phyloP scores from a whole-genome alignment of 2,113 vertebrate genomes.

The Cyanoliseus patagonus region DNA sequence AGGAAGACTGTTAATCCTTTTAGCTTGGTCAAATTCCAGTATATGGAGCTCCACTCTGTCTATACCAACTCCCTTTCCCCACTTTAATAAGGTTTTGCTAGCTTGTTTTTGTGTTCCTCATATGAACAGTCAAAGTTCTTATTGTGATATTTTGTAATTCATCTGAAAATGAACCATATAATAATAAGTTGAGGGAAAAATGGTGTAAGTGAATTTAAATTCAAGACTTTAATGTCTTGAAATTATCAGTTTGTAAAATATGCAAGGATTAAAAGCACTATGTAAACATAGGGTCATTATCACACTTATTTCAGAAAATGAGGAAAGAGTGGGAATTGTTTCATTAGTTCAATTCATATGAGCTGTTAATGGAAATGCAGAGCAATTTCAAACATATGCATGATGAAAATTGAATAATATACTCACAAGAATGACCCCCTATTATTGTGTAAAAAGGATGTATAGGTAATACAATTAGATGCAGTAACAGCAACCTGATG shows the following conservation, averaged over 20 bases:
- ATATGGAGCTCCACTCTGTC: not conserved
- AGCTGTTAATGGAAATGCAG: not conserved
- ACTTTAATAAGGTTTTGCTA: not conserved
- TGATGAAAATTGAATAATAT: not conserved
- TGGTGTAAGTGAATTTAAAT: not conserved
- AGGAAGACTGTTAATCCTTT: constrained; percentile 31
- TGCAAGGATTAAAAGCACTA: not conserved
- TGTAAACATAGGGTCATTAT: not conserved
- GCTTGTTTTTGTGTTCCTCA: not conserved
- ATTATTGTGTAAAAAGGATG: not conserved
- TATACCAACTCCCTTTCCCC: not conserved
- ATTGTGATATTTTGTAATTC: not conserved
- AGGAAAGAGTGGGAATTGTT: not conserved
- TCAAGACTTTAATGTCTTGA: not conserved
- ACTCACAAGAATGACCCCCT: not conserved
- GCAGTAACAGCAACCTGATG: not conserved
- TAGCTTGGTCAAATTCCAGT: constrained; percentile 49
- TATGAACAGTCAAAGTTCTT: not conserved
- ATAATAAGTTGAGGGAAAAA: not conserved
- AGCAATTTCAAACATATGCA: not conserved
- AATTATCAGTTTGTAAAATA: not conserved
- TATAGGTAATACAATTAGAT: not conserved
- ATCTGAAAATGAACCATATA: not conserved
- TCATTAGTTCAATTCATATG: not conserved
- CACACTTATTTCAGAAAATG: not conserved